Evolutionary conservation across 2,888 invertebrate genomes (phyloP).

Genomic region (Athalia rosae): DNA sequence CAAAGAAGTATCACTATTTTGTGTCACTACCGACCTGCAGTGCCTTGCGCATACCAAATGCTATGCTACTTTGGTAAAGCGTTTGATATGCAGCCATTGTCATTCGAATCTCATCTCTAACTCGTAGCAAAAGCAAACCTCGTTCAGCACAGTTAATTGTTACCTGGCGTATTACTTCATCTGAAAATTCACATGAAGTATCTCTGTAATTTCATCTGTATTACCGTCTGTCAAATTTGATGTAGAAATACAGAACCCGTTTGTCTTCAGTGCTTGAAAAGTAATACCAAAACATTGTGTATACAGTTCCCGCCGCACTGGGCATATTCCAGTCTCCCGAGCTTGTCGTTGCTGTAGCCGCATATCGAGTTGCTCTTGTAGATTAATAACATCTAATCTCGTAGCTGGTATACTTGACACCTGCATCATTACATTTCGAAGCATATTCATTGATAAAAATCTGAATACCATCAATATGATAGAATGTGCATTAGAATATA

Average conservation of each 20-base stretch:
- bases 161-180: conserved; percentile 94
- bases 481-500: conserved; percentile 61
- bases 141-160: conserved; percentile 98
- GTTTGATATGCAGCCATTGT: conserved; percentile 98
- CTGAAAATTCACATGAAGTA: conserved; percentile 65
- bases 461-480: background rate
- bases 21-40: conserved; percentile 79
- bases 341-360: conserved; percentile 94
- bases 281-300: conserved; percentile 92
- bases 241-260: conserved; percentile 1
- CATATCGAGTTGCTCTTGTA: conserved; percentile 96
- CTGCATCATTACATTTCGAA: conserved; percentile 66
- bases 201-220: conserved; percentile 28
- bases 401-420: conserved; percentile 98
- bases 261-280: background rate
- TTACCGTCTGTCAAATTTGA: too few relatives aligned
- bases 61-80: conserved; percentile 96
- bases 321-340: conserved; percentile 97
- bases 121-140: conserved; percentile 92
- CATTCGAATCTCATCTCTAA: conserved; percentile 97
- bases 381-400: conserved; percentile 94
- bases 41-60: conserved; percentile 99
- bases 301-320: conserved; percentile 93
- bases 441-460: background rate
- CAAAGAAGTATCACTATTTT: background rate